Conservation (phyloP, 2,888 invertebrate species). For the Blastobasis adustella region DNA sequence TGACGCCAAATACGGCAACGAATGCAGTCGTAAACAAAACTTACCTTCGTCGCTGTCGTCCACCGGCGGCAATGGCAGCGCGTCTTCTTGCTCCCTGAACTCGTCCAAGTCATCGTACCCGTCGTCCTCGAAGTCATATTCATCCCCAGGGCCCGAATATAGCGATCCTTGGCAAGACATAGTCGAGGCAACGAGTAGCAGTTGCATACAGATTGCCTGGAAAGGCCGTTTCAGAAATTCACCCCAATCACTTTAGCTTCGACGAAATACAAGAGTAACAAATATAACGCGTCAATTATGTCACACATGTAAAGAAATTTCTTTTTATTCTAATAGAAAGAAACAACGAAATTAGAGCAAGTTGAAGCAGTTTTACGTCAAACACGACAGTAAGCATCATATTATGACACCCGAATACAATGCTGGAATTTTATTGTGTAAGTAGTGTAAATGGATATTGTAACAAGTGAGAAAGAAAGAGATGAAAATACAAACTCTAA, state of each 20-base stretch:
- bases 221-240: constrained; percentile 54
- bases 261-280: constrained; percentile 34
- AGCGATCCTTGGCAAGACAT: constrained; percentile 82
- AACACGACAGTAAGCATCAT: constrained; percentile 61
- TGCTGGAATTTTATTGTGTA: too few relatives aligned
- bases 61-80: constrained; percentile 69
- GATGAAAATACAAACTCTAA: constrained; percentile 10
- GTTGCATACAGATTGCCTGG: constrained; percentile 71
- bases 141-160: constrained; percentile 80
- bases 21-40: constrained; percentile 53
- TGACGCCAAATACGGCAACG: constrained; percentile 42
- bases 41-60: constrained; percentile 76
- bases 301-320: constrained; percentile 60
- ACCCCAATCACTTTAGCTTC: constrained; percentile 39
- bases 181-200: constrained; percentile 70
- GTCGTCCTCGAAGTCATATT: constrained; percentile 84
- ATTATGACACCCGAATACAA: constrained; percentile 10
- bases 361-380: constrained; percentile 64
- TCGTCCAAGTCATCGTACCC: constrained; percentile 82
- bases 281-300: constrained; percentile 41
- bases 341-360: constrained; percentile 54
- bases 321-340: constrained; percentile 36
- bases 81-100: constrained; percentile 78
- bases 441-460: too few relatives aligned
- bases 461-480: constrained; percentile 25